Evolutionary conservation across 2,797 vertebrate genomes (phyloP).

Genomic region (Phylloscopus collybita): DNA sequence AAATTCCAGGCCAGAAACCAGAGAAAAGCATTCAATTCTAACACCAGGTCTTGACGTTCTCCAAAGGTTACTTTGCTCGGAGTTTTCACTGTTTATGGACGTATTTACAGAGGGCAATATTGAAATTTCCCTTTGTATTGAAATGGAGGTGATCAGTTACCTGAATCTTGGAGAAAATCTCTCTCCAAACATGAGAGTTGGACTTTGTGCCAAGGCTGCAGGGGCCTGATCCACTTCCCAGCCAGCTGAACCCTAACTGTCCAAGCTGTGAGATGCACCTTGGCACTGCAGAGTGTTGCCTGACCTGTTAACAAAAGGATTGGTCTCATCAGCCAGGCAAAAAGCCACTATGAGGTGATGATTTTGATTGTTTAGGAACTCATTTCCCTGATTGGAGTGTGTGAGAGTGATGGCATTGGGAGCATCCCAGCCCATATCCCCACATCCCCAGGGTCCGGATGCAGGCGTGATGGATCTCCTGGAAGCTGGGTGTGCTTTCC

Average conservation of each 20-base stretch:
- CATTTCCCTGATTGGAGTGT: background rate
- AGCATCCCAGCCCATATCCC: background rate
- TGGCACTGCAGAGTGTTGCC: background rate
- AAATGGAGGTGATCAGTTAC: background rate
- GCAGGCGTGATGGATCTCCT: background rate
- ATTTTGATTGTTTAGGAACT: background rate
- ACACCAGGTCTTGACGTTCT: background rate
- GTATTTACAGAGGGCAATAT: background rate
- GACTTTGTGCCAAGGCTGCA: background rate
- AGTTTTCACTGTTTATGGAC: background rate
- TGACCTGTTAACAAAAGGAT: background rate
- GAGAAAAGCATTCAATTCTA: background rate
- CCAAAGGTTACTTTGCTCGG: background rate
- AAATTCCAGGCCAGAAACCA: background rate
- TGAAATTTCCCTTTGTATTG: background rate
- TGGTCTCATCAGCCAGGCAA: background rate
- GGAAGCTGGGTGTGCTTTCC: background rate
- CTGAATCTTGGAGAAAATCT: background rate
- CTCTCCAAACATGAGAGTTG: rapidly evolving
- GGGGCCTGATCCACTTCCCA: background rate
- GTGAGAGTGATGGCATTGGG: background rate
- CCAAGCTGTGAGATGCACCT: background rate
- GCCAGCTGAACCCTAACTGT: background rate
- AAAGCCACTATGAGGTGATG: background rate
- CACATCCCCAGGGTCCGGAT: background rate